Percentiles rank a stretch among this genome's conserved stretches.
phyloP scores from a whole-genome alignment of 1,140 invertebrate genomes.

The Lasaia peninsularis region DNA sequence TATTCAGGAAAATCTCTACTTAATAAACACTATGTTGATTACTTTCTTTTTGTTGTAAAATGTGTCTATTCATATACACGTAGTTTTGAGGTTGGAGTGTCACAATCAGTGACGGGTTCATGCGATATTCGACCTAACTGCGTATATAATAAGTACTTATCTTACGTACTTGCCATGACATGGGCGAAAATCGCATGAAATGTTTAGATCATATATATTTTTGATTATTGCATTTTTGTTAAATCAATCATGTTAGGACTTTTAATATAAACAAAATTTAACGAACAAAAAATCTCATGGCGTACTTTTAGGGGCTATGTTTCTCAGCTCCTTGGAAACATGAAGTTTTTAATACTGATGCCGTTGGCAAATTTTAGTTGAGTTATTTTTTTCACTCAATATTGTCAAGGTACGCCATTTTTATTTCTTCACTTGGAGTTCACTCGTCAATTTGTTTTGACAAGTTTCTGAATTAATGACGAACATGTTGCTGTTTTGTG shows the following conservation, averaged over 20 bases:
- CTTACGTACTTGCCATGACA: constrained; percentile 9
- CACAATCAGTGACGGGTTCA: constrained; percentile 11
- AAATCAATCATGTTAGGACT: constrained; percentile 19
- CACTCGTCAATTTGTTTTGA: no score
- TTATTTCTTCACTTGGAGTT: no score
- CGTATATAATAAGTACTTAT: constrained; percentile 8
- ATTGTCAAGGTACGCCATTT: no score
- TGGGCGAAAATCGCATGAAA: neutral
- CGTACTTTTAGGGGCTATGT: neutral
- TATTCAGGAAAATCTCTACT: no score
- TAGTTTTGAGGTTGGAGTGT: constrained; percentile 4
- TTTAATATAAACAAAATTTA: constrained; percentile 13
- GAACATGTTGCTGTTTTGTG: no score
- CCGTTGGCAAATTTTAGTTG: no score
- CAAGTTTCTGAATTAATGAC: no score
- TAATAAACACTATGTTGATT: neutral
- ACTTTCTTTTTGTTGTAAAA: neutral
- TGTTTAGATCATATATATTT: constrained; percentile 18
- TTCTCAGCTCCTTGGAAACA: no score
- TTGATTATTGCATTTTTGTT: constrained; percentile 20
- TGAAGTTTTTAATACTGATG: no score
- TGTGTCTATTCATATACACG: neutral
- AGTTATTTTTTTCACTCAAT: no score
- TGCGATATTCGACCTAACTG: constrained; percentile 9
- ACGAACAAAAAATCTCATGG: constrained; percentile 1